These are phyloP conservation scores for Cheilosia grossa DNA, from an alignment of 2,888 invertebrate species.

Conservation along the genomic window DNA sequence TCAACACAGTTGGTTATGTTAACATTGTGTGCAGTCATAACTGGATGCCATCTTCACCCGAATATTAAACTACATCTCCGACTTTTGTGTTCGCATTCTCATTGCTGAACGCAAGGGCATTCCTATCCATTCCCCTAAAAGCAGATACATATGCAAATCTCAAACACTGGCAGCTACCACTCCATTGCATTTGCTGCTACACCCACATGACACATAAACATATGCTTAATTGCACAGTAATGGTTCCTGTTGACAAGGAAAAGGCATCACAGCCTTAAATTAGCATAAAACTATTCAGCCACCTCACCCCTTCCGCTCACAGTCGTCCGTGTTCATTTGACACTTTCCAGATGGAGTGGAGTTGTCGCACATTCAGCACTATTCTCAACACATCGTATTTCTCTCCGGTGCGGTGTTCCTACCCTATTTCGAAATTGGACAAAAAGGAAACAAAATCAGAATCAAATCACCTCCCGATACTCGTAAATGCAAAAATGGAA, in stretches of 20 bases:
- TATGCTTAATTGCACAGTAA: conserved; percentile 79
- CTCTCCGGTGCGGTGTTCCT: not conserved
- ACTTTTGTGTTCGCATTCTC: conserved; percentile 56
- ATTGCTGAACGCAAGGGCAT: conserved; percentile 33
- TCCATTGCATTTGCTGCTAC: conserved; percentile 63
- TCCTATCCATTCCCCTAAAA: conserved; percentile 3
- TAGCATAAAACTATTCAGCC: conserved; percentile 73
- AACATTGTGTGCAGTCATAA: conserved; percentile 66
- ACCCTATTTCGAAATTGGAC: not conserved
- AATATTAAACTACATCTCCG: conserved; percentile 65
- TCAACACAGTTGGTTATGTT: conserved; percentile 4
- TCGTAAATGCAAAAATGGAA: not conserved
- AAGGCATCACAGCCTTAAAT: conserved; percentile 76
- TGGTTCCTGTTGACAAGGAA: conserved; percentile 78
- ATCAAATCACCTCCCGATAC: conserved; percentile 2
- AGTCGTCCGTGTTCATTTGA: conserved; percentile 58
- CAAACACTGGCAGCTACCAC: conserved; percentile 45
- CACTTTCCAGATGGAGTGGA: conserved; percentile 57
- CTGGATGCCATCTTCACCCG: conserved; percentile 64
- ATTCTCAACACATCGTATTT: conserved; percentile 61
- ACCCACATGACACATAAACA: conserved; percentile 76
- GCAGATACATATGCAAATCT: conserved; percentile 68
- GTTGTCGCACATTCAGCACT: conserved; percentile 40
- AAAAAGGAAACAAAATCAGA: conserved; percentile 11
- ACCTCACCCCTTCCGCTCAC: conserved; percentile 30